These are phyloP conservation scores for Clarias laeviceps DNA, from an alignment of 2,797 vertebrate species.

Conservation along the genomic window DNA sequence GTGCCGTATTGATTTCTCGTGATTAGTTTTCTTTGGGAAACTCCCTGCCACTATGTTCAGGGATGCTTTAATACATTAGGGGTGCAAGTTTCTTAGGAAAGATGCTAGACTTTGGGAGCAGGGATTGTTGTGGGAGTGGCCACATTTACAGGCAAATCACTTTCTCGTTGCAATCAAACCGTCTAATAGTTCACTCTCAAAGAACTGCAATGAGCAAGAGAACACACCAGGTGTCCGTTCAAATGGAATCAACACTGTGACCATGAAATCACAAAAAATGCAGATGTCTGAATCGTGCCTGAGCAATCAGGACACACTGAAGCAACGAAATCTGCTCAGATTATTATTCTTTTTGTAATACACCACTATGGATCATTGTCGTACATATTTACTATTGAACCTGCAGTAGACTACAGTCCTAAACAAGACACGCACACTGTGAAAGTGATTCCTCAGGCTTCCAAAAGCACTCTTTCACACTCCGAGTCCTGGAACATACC, in stretches of 20 bases:
- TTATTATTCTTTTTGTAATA: too few relatives aligned
- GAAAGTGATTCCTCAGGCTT: too few relatives aligned
- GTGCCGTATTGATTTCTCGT: background rate
- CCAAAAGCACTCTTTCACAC: too few relatives aligned
- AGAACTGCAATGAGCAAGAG: background rate
- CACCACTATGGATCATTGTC: background rate
- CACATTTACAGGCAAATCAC: background rate
- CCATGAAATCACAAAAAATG: background rate
- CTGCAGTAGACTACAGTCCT: too few relatives aligned
- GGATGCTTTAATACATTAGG: background rate
- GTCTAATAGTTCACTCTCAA: background rate
- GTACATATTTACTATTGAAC: background rate
- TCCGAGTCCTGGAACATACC: too few relatives aligned
- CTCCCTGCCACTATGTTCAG: background rate
- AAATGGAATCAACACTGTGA: background rate
- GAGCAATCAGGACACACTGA: background rate
- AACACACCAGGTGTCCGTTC: background rate
- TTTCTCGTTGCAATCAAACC: background rate
- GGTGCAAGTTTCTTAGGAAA: background rate
- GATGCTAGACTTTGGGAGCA: background rate
- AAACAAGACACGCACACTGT: too few relatives aligned
- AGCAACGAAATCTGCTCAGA: too few relatives aligned
- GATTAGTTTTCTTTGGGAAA: background rate
- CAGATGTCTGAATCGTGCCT: too few relatives aligned
- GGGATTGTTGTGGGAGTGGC: background rate